These are phyloP conservation scores for Brassicogethes aeneus DNA, from an alignment of 2,888 invertebrate genomes.

Conservation along the genomic window DNA sequence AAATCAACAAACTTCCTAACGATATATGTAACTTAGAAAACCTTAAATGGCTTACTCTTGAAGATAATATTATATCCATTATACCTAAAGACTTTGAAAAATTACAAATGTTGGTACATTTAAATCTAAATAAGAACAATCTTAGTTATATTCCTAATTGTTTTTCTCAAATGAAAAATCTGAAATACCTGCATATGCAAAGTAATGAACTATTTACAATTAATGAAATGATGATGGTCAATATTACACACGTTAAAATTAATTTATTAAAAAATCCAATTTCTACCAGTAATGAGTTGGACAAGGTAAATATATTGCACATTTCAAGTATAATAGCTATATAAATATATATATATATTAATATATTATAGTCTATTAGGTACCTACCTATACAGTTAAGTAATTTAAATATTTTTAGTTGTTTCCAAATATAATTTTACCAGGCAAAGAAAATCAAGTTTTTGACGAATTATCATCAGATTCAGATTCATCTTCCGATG, in stretches of 20 bases:
- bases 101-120: slow-evolving; percentile 49
- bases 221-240: slow-evolving; percentile 24
- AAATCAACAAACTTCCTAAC: slow-evolving; percentile 47
- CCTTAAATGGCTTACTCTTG: slow-evolving; percentile 56
- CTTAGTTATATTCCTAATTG: slow-evolving; percentile 45
- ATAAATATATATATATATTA: too few species aligned
- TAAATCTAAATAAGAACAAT: slow-evolving; percentile 52
- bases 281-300: slow-evolving; percentile 14
- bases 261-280: slow-evolving; percentile 34
- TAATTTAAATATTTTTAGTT: too few species aligned
- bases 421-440: slow-evolving; percentile 27
- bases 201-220: slow-evolving; percentile 30
- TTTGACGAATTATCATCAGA: slow-evolving; percentile 17
- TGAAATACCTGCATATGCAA: slow-evolving; percentile 31
- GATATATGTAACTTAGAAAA: slow-evolving; percentile 48
- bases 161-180: slow-evolving; percentile 27
- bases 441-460: slow-evolving; percentile 20
- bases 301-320: slow-evolving; percentile 10
- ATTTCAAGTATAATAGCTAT: too few species aligned
- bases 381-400: too few species aligned
- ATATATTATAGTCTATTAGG: too few species aligned
- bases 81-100: slow-evolving; percentile 46
- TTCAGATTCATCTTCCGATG: slow-evolving; percentile 28
- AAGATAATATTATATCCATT: slow-evolving; percentile 48
- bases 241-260: slow-evolving; percentile 31